Evolutionary conservation across 2,113 vertebrate genomes (phyloP).

Genomic region (Procavia capensis): DNA sequence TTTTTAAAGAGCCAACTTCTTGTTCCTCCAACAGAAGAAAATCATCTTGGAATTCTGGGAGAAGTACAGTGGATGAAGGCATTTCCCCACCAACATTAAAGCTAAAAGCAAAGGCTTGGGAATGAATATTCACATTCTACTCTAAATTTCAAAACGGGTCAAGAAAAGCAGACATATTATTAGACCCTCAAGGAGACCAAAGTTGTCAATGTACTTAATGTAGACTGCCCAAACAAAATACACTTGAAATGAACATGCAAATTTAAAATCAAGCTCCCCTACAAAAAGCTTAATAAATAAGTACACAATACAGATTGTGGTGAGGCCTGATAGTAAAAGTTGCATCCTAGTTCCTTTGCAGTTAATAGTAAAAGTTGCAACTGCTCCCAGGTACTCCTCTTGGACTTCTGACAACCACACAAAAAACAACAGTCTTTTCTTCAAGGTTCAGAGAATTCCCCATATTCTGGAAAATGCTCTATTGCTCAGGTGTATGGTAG

Average conservation of each 20-base stretch:
- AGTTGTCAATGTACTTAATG: not conserved
- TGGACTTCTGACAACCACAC: not conserved
- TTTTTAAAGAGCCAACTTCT: not conserved
- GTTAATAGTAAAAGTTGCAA: not conserved
- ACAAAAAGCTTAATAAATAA: not conserved
- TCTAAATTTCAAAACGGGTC: conserved; percentile 30
- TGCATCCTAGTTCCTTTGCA: not conserved
- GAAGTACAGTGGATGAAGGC: not conserved
- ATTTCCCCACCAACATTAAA: not conserved
- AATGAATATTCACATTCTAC: not conserved
- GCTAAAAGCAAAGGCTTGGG: not conserved
- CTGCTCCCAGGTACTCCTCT: not conserved
- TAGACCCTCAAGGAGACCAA: not conserved
- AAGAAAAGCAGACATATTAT: not conserved
- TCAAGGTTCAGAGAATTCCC: not conserved
- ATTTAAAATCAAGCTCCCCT: not conserved
- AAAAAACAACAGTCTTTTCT: not conserved
- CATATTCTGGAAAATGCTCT: not conserved
- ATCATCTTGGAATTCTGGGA: conserved; percentile 14
- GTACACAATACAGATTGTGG: accelerated
- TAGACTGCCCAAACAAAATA: not conserved
- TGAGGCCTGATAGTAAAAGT: too few species aligned
- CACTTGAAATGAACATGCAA: not conserved
- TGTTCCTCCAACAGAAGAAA: conserved; percentile 2
- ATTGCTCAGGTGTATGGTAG: not conserved